Conservation (phyloP, 2,113 vertebrate species). For the Orcinus orca region DNA sequence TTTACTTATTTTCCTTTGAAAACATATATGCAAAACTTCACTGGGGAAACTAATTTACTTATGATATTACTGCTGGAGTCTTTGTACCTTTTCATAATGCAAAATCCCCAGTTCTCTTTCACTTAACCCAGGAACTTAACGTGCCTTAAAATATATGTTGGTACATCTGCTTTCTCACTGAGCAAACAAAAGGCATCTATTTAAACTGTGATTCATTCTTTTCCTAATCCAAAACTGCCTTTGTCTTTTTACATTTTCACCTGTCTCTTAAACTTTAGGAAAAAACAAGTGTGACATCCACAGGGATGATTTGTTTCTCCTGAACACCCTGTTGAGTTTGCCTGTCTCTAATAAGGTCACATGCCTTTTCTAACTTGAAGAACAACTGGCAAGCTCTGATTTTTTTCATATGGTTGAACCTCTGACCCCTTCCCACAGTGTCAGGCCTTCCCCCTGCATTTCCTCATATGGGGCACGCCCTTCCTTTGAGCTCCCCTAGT, state of each 20-base stretch:
- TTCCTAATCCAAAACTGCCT: not conserved
- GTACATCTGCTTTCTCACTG: not conserved
- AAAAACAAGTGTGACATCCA: not conserved
- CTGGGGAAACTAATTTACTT: not conserved
- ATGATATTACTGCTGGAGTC: not conserved
- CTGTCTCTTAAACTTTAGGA: not conserved
- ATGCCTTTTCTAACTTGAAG: not conserved
- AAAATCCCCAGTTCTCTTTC: not conserved
- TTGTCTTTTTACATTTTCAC: not conserved
- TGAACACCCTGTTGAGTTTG: not conserved
- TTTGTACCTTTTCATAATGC: not conserved
- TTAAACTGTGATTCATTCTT: not conserved
- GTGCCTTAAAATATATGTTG: not conserved
- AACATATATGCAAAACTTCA: not conserved
- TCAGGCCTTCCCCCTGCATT: not conserved
- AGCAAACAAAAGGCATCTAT: not conserved
- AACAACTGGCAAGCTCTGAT: not conserved
- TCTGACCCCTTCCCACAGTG: not conserved
- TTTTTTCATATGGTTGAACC: not conserved
- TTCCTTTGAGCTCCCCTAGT: not conserved
- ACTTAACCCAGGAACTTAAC: not conserved
- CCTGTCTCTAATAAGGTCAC: not conserved
- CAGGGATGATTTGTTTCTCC: not conserved
- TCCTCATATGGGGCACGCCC: not conserved
- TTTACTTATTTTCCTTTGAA: slow-evolving; percentile 42